phyloP scores from a whole-genome alignment of 2,888 invertebrate species.

The Lacanobia wlatinum region DNA sequence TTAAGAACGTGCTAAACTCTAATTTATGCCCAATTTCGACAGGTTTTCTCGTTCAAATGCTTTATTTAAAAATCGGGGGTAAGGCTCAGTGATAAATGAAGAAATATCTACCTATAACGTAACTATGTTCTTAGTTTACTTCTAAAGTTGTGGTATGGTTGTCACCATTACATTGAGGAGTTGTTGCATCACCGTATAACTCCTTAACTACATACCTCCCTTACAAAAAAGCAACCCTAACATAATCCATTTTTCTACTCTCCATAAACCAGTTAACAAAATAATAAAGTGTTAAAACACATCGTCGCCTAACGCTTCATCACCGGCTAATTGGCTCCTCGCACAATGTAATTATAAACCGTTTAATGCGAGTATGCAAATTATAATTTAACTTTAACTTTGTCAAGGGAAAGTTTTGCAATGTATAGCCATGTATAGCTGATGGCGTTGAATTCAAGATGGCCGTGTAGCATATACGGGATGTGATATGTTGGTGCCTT shows the following conservation, averaged over 20 bases:
- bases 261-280: constrained; percentile 13
- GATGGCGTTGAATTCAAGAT: constrained; percentile 47
- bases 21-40: too few species aligned
- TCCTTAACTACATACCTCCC: background rate
- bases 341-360: constrained; percentile 60
- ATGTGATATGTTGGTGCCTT: background rate
- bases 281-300: constrained; percentile 50
- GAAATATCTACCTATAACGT: too few species aligned
- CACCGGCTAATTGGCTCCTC: constrained; percentile 46
- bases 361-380: constrained; percentile 62
- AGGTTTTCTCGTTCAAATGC: too few species aligned
- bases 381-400: constrained; percentile 63
- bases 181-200: too few species aligned
- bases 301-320: constrained; percentile 29
- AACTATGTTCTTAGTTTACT: too few species aligned
- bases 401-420: constrained; percentile 52
- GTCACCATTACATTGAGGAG: too few species aligned
- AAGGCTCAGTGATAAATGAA: too few species aligned
- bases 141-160: too few species aligned
- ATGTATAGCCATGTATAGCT: constrained; percentile 19
- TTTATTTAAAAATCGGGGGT: too few species aligned
- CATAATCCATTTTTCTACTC: background rate
- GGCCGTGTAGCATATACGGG: constrained; percentile 13
- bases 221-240: constrained; percentile 4
- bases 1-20: too few species aligned